Percentiles rank a stretch among this genome's conserved stretches.
phyloP scores from a whole-genome alignment of 1,140 invertebrate genomes.

The Bombus haemorrhoidalis region DNA sequence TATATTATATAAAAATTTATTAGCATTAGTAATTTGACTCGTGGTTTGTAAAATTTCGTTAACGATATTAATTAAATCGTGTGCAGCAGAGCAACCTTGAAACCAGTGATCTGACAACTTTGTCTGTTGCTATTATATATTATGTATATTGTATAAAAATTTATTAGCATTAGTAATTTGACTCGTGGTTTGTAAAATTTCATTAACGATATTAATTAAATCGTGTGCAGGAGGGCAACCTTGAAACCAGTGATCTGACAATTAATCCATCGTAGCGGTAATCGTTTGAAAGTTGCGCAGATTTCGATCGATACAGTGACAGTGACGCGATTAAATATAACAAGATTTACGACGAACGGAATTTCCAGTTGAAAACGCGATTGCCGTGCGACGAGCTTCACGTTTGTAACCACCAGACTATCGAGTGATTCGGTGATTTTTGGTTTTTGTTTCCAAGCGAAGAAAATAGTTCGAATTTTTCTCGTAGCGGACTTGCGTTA shows the following conservation, averaged over 20 bases:
- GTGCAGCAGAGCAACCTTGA: no score
- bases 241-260: no score
- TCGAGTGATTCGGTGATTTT: slow-evolving; percentile 4
- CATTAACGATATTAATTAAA: background rate
- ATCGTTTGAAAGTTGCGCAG: background rate
- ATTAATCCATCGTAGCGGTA: no score
- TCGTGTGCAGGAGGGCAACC: no score
- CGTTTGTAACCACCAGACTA: background rate
- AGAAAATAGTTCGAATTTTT: background rate
- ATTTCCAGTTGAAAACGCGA: background rate
- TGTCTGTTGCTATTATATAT: no score
- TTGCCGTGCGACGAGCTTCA: background rate
- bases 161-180: background rate
- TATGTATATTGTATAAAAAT: no score
- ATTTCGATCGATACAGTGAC: background rate
- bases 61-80: background rate
- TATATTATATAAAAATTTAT: no score
- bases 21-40: background rate
- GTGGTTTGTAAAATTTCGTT: background rate
- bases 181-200: background rate
- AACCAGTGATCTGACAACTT: no score
- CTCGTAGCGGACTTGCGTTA: no score
- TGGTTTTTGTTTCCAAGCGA: background rate
- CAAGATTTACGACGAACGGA: background rate
- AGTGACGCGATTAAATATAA: background rate